Percentiles rank a stretch among this genome's conserved stretches.
Evolutionary conservation across 92 coral and sea anemone species (phyloP).

Genomic region (Isaurus tuberculatus): DNA sequence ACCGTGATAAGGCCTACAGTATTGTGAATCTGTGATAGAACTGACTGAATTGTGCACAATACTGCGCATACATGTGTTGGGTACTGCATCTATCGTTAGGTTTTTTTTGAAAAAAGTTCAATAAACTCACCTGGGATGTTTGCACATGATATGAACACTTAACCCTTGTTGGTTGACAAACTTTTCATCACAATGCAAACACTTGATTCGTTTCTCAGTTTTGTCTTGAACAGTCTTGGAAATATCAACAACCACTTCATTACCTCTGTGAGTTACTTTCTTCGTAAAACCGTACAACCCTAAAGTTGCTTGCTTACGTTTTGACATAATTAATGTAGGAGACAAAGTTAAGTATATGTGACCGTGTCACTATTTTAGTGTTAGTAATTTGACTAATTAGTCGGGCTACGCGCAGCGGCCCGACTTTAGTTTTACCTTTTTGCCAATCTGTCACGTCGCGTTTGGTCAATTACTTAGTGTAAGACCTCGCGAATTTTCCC

Average conservation of each 20-base stretch:
- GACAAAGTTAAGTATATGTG: background rate
- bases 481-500: too few species aligned
- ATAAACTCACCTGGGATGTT: conserved; percentile 27
- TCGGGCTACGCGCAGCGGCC: too few species aligned
- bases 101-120: conserved; percentile 8
- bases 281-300: background rate
- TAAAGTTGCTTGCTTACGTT: conserved; percentile 6
- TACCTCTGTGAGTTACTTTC: background rate
- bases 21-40: conserved; percentile 17
- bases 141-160: conserved; percentile 29
- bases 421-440: too few species aligned
- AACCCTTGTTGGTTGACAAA: conserved; percentile 15
- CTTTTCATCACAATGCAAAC: conserved; percentile 23
- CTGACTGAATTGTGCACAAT: conserved; percentile 25
- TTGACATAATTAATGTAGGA: background rate
- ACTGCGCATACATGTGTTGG: background rate
- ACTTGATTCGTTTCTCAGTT: conserved; percentile 1
- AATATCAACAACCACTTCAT: conserved; percentile 3
- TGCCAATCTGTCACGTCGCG: too few species aligned
- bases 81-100: conserved; percentile 14
- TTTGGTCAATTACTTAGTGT: too few species aligned
- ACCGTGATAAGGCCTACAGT: conserved; percentile 4
- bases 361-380: too few species aligned
- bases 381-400: too few species aligned
- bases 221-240: background rate